A percentile compares a stretch with the other conserved stretches of the same genome.
phyloP scores from a whole-genome alignment of 2,113 vertebrate species.

The Calyptomena viridis region DNA sequence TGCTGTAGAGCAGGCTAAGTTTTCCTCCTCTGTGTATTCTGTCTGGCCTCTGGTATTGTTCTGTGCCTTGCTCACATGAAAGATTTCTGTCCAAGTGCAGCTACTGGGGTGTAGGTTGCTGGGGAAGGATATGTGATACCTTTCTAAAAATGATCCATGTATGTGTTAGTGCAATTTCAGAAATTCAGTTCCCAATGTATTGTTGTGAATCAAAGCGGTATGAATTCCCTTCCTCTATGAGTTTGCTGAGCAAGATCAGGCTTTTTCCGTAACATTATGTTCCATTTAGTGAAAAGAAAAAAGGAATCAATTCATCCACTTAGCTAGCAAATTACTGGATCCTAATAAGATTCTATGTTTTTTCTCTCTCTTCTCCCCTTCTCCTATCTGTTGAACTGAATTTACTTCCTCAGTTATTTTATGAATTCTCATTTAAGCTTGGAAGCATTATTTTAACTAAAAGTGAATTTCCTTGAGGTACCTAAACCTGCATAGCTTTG shows the following conservation, averaged over 20 bases:
- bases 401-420: background rate
- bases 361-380: background rate
- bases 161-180: background rate
- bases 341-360: background rate
- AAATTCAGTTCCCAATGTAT: rapidly evolving
- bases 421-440: background rate
- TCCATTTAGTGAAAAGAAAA: background rate
- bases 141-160: background rate
- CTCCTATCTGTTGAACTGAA: background rate
- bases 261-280: background rate
- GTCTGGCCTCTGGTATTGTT: background rate
- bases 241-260: background rate
- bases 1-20: background rate
- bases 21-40: background rate
- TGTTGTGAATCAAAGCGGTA: background rate
- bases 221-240: background rate
- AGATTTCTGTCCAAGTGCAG: background rate
- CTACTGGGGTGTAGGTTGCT: background rate
- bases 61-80: background rate
- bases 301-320: background rate
- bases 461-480: background rate
- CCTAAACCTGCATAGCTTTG: background rate
- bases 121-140: background rate
- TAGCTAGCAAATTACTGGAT: background rate
- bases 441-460: background rate